Conservation (phyloP, 2,797 vertebrate genomes). For the Staurois parvus region DNA sequence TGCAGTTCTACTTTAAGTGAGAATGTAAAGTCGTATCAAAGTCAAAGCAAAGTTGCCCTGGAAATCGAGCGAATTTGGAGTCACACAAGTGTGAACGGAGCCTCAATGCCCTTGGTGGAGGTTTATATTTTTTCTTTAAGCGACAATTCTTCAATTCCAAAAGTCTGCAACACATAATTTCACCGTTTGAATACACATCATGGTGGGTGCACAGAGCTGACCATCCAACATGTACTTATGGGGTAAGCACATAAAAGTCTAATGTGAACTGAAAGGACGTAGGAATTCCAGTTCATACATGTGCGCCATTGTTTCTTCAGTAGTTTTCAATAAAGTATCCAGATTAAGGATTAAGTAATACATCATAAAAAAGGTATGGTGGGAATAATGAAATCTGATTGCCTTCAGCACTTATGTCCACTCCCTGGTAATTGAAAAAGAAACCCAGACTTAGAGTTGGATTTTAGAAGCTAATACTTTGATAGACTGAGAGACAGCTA, state of each 20-base stretch:
- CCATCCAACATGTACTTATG: not conserved
- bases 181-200: no score
- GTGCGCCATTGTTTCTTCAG: not conserved
- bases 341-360: slow-evolving; percentile 36
- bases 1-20: no score
- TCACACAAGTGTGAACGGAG: no score
- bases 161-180: no score
- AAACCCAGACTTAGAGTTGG: slow-evolving; percentile 25
- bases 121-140: no score
- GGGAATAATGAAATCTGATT: slow-evolving; percentile 11
- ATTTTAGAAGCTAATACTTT: slow-evolving; percentile 35
- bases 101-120: no score
- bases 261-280: not conserved
- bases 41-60: no score
- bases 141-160: no score
- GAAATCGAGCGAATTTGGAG: no score
- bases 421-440: slow-evolving; percentile 36
- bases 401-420: slow-evolving; percentile 37
- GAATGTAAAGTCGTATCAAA: no score
- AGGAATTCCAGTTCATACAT: not conserved
- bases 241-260: not conserved
- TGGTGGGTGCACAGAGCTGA: no score
- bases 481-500: slow-evolving; percentile 43
- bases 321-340: not conserved
- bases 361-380: slow-evolving; percentile 27